These are phyloP conservation scores for Tinea semifulvella DNA, from an alignment of 2,888 invertebrate species.

Conservation along the genomic window DNA sequence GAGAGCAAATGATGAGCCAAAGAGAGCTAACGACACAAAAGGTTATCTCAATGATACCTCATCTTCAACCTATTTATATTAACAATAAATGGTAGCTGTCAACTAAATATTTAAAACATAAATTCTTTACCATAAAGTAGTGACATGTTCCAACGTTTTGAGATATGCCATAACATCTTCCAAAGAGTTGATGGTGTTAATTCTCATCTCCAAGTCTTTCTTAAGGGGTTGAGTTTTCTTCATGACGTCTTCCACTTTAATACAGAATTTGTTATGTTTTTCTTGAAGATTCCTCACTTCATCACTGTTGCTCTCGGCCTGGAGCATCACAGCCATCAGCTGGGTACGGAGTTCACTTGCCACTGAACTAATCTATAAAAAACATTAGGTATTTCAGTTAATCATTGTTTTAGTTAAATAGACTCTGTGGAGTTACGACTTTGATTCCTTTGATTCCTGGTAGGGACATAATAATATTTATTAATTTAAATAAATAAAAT, in stretches of 20 bases:
- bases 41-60: no score
- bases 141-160: slow-evolving; percentile 72
- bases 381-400: no score
- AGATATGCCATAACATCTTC: slow-evolving; percentile 72
- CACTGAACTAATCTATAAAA: no score
- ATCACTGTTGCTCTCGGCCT: slow-evolving; percentile 65
- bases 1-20: no score
- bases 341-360: no score
- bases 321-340: slow-evolving; percentile 40
- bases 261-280: slow-evolving; percentile 50
- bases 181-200: slow-evolving; percentile 59
- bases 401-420: no score
- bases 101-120: background rate
- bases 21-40: no score
- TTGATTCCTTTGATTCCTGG: no score
- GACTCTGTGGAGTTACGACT: no score
- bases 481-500: no score
- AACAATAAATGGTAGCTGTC: background rate
- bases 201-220: slow-evolving; percentile 47
- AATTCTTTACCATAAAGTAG: background rate
- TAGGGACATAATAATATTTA: no score
- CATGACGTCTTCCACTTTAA: slow-evolving; percentile 45
- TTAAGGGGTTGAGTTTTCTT: slow-evolving; percentile 46
- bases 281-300: slow-evolving; percentile 54
- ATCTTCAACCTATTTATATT: background rate